Evolutionary conservation across 2,888 invertebrate genomes (phyloP), one percentile per base, ranked within the genome.

Genomic region (Hydrotaea cyrtoneurina): DNA sequence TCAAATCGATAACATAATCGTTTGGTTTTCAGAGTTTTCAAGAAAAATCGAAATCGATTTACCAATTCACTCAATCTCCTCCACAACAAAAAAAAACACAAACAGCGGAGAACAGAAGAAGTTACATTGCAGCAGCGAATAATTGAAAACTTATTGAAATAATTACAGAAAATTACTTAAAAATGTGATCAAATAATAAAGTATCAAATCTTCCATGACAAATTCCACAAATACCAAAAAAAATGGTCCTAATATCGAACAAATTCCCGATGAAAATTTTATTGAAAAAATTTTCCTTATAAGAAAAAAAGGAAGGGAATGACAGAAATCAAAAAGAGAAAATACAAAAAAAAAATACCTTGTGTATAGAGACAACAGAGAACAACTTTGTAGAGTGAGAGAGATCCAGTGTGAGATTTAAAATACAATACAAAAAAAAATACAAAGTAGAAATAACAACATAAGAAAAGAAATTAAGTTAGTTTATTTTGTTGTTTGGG

Each of bases 281-380:
- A 66, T 77, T 31, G 19, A 73, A 75, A 77, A 46, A 66, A 2
- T 80, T 81, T 85, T 77, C 77, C 50, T 7, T 31, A 78, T 57
- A 81, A 75, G 75, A 84, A 79, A 82, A 82, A 69, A 69, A 3
- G 31, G 19, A 59, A 78, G 64, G 50, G 55, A 69, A 62, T 74
- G 53, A 78, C 75, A 78, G 78, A 50, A 83, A 75, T 75, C 73
- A 59, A 17, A 64, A 36, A 64, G n/a, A 36, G 77, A 75, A 78
- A 83, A 83, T 59, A 77, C 4, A 78, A 78, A 31, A 69, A 82
- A 79, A 62, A 78, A 79, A 69, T 78, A 84, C n/a, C n/a, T n/a
- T n/a, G n/a, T n/a, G 81, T 78, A 57, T 83, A 66, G 39, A 78
- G 50, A 57, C 62, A 66, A 57, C 62, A 66, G 19, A 73, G 66